A percentile compares a stretch with the other conserved stretches of the same genome.
phyloP scores from a whole-genome alignment of 2,797 vertebrate species.

The Mareca penelope region DNA sequence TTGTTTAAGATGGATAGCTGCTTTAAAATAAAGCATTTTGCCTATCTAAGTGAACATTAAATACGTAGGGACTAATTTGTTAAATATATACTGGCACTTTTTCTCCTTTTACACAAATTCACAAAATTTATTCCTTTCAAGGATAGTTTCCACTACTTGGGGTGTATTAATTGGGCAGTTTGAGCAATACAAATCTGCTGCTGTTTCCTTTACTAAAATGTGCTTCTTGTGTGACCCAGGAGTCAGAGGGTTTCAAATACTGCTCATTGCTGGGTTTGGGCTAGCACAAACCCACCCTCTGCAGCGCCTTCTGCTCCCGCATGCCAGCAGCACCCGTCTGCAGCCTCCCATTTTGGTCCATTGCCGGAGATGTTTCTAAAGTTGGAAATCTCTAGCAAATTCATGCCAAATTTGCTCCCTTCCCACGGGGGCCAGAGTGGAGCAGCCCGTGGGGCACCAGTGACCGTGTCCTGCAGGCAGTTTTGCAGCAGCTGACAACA shows the following conservation, averaged over 20 bases:
- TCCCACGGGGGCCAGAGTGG: fast-evolving
- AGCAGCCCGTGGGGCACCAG: not conserved
- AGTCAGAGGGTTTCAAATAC: fast-evolving
- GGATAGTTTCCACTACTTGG: not conserved
- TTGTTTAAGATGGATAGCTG: not conserved
- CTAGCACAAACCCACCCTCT: not conserved
- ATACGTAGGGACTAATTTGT: not conserved
- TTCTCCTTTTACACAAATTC: not conserved
- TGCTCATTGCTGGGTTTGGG: not conserved
- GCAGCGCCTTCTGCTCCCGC: not conserved
- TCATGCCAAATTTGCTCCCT: fast-evolving
- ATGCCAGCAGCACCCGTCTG: not conserved
- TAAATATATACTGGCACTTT: not conserved
- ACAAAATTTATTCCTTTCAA: not conserved
- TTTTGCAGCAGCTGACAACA: not conserved
- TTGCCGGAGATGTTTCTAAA: not conserved
- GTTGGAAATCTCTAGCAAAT: not conserved
- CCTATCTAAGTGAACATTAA: not conserved
- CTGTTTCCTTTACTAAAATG: not conserved
- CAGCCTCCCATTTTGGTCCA: not conserved
- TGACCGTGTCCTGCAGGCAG: not conserved
- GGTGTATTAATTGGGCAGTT: not conserved
- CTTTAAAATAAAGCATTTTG: not conserved
- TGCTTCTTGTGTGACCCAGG: not conserved
- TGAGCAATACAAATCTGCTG: not conserved